Conservation (phyloP, 2,113 vertebrate species). For the Scopus umbretta region DNA sequence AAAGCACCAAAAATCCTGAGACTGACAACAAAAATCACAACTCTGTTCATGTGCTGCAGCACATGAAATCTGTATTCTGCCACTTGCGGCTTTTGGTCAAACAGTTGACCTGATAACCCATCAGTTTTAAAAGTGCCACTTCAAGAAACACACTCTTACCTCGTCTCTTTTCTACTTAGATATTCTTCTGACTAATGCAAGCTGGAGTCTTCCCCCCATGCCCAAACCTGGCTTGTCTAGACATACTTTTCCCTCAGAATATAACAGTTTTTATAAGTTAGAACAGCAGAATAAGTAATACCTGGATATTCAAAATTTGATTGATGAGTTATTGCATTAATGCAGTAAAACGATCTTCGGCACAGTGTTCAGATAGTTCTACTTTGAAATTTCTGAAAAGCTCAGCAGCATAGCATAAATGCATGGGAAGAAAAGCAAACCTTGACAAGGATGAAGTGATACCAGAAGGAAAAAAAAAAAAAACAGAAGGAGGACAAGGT, state of each 20-base stretch:
- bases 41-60: not conserved
- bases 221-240: not conserved
- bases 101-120: not conserved
- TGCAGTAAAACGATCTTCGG: not conserved
- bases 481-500: not conserved
- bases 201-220: not conserved
- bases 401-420: not conserved
- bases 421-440: conserved; percentile 39
- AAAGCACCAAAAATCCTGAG: not conserved
- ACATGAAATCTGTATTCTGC: not conserved
- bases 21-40: not conserved
- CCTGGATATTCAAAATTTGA: not conserved
- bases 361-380: not conserved
- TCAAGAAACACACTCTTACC: not conserved
- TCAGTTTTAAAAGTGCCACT: not conserved
- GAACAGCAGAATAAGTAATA: conserved; percentile 10
- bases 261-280: conserved; percentile 13
- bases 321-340: conserved; percentile 1
- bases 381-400: not conserved
- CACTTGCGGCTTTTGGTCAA: not conserved
- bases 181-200: not conserved
- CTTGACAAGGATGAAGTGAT: conserved; percentile 45
- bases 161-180: not conserved
- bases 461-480: not conserved
- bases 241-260: not conserved